Conservation (phyloP, 2,113 vertebrate species). For the Ivindomyrus marchei region DNA sequence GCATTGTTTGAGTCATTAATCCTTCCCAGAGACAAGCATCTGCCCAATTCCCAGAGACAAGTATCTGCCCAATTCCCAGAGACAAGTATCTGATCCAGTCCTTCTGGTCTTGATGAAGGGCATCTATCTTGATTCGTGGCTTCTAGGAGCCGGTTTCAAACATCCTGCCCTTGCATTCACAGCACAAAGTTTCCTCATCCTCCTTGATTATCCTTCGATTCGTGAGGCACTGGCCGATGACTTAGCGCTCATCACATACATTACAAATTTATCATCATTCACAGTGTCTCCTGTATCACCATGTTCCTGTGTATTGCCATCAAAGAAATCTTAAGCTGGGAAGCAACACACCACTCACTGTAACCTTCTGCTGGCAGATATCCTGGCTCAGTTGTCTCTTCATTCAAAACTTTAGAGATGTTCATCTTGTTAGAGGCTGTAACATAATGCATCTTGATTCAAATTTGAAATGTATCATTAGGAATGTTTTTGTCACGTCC, state of each 20-base stretch:
- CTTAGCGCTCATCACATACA: background rate
- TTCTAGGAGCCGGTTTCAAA: background rate
- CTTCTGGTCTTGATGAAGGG: background rate
- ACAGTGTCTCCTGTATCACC: background rate
- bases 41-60: background rate
- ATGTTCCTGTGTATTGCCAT: background rate
- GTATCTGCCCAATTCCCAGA: background rate
- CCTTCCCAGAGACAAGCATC: background rate
- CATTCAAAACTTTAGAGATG: background rate
- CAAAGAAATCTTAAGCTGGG: background rate
- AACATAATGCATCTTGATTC: background rate
- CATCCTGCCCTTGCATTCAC: background rate
- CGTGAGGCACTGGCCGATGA: background rate
- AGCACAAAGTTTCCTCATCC: background rate
- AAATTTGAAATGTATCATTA: background rate
- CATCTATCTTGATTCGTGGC: background rate
- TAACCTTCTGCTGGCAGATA: background rate
- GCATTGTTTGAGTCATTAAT: background rate
- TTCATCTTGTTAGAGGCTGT: background rate
- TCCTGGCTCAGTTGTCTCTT: background rate
- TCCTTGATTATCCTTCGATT: background rate
- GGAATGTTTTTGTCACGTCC: background rate
- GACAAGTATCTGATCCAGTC: background rate
- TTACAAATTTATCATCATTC: background rate
- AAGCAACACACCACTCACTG: background rate